Evolutionary conservation across 1,140 invertebrate species (phyloP).

Genomic region (Diuraphis noxia): DNA sequence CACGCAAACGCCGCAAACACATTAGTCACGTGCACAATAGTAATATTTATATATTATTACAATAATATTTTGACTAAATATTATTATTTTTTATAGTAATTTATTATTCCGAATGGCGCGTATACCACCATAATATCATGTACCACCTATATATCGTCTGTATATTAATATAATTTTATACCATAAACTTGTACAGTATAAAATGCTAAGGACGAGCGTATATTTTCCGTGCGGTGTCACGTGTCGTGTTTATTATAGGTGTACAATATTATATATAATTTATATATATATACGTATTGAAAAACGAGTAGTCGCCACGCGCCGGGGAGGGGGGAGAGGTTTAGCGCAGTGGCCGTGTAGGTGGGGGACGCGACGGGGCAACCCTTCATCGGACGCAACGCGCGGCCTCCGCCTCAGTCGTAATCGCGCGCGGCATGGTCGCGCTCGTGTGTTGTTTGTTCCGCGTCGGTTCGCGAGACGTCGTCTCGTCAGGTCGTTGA

Average conservation of each 20-base stretch:
- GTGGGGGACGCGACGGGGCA: neutral
- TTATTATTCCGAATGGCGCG: neutral
- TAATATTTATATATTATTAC: neutral
- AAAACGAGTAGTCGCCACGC: slow-evolving; percentile 8
- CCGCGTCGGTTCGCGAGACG: neutral
- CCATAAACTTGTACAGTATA: neutral
- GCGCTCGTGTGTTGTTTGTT: neutral
- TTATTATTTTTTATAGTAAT: neutral
- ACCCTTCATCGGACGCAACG: neutral
- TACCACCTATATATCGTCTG: neutral
- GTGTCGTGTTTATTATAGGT: neutral
- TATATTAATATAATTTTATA: neutral
- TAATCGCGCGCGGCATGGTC: neutral
- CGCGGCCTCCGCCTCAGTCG: neutral
- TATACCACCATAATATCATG: neutral
- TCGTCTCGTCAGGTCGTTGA: neutral
- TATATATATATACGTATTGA: neutral
- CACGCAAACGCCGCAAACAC: neutral
- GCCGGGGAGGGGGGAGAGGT: neutral
- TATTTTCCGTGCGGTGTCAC: neutral
- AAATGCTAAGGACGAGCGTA: neutral
- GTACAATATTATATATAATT: no score
- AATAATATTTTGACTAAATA: neutral
- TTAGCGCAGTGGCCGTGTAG: neutral
- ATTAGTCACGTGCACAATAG: neutral